Evolutionary conservation across 2,797 vertebrate species (phyloP).

Genomic region (Argyrosomus regius): DNA sequence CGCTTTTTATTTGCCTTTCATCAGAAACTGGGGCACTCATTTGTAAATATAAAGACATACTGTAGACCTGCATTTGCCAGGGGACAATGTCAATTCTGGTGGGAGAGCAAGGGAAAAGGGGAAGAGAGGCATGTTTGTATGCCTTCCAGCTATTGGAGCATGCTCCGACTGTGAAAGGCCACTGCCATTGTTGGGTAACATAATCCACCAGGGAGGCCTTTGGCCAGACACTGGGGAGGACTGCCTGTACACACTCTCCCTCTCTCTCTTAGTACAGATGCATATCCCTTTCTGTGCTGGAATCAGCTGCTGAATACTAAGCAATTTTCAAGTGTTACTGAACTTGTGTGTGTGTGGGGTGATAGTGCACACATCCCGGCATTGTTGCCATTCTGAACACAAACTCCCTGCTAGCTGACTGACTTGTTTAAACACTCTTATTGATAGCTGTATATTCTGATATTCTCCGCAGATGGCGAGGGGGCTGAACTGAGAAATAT

Average conservation of each 20-base stretch:
- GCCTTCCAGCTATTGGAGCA: constrained; percentile 74
- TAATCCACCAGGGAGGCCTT: constrained; percentile 80
- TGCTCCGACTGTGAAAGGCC: constrained; percentile 78
- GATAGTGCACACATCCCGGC: constrained; percentile 30
- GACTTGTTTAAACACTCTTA: constrained; percentile 46
- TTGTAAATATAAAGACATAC: constrained; percentile 65
- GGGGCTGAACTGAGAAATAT: constrained; percentile 25
- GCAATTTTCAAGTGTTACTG: constrained; percentile 58
- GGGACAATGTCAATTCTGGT: constrained; percentile 62
- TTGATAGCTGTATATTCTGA: constrained; percentile 34
- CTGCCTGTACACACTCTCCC: constrained; percentile 50
- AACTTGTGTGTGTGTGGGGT: constrained; percentile 29
- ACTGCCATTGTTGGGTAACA: constrained; percentile 79
- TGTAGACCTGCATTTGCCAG: constrained; percentile 58
- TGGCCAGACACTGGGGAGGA: constrained; percentile 68
- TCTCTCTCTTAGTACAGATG: constrained; percentile 45
- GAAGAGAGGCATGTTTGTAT: constrained; percentile 71
- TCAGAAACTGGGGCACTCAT: constrained; percentile 51
- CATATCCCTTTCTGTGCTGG: constrained; percentile 61
- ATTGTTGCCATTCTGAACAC: constrained; percentile 49
- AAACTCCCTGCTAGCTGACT: constrained; percentile 28
- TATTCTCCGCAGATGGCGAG: constrained; percentile 17
- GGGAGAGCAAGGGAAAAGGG: constrained; percentile 44
- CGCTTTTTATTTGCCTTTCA: constrained; percentile 52
- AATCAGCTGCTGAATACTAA: constrained; percentile 72